Percentiles rank a stretch among this genome's conserved stretches.
phyloP scores from a whole-genome alignment of 2,888 invertebrate genomes.

The Dione vanillae region DNA sequence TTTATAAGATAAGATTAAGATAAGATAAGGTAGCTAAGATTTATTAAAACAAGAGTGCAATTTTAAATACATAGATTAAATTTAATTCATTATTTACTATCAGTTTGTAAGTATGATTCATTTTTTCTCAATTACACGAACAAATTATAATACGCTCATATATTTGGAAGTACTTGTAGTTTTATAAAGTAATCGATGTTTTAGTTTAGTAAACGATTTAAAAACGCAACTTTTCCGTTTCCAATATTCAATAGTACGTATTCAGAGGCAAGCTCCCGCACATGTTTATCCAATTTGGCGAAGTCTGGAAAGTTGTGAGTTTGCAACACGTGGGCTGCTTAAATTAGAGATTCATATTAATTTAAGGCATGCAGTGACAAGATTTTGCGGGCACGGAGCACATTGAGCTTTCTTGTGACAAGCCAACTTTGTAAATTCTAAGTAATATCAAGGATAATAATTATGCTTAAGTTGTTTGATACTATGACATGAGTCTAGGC shows the following conservation, averaged over 20 bases:
- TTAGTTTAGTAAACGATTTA: slow-evolving; percentile 7
- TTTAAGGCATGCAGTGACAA: slow-evolving; percentile 69
- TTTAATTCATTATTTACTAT: too few species aligned
- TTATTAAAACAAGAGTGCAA: too few species aligned
- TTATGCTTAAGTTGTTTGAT: neutral
- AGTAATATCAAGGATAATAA: slow-evolving; percentile 24
- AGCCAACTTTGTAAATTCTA: slow-evolving; percentile 22
- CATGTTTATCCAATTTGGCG: slow-evolving; percentile 83
- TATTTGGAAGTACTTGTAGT: neutral
- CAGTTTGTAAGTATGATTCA: too few species aligned
- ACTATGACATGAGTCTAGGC: neutral
- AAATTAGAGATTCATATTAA: slow-evolving; percentile 84
- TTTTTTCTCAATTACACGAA: neutral
- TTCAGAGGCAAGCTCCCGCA: slow-evolving; percentile 65
- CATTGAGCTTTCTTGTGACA: slow-evolving; percentile 35
- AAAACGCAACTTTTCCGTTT: slow-evolving; percentile 31
- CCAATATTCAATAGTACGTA: slow-evolving; percentile 52
- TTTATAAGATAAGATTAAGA: too few species aligned
- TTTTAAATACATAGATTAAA: too few species aligned
- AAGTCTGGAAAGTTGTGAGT: slow-evolving; percentile 82
- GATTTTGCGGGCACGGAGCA: slow-evolving; percentile 45
- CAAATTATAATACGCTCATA: neutral
- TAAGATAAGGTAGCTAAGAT: too few species aligned
- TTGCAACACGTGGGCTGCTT: slow-evolving; percentile 80
- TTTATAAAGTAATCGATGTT: slow-evolving; percentile 12